Evolutionary conservation across 2,888 invertebrate genomes (phyloP).

Genomic region (Polietes domitor): DNA sequence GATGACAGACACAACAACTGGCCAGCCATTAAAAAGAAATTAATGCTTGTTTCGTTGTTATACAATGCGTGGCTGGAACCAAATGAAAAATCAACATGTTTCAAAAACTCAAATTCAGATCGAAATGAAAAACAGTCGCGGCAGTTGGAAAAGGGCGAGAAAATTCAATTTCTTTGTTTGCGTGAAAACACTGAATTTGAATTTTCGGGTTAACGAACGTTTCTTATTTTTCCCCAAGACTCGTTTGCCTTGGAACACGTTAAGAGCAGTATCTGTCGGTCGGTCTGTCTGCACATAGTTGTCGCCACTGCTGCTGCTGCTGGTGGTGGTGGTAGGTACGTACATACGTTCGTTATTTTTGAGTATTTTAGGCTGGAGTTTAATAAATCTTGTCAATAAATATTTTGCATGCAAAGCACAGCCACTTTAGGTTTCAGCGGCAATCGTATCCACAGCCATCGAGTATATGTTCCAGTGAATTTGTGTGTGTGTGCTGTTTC

Average conservation of each 20-base stretch:
- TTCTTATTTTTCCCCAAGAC: constrained; percentile 71
- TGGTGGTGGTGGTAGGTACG: constrained; percentile 30
- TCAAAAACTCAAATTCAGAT: not conserved
- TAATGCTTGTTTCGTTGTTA: not conserved
- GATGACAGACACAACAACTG: constrained; percentile 15
- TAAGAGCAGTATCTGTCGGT: constrained; percentile 49
- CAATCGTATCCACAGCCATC: too few species aligned
- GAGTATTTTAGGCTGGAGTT: constrained; percentile 50
- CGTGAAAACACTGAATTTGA: constrained; percentile 43
- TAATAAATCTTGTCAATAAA: constrained; percentile 55
- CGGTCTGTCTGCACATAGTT: constrained; percentile 23
- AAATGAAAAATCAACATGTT: not conserved
- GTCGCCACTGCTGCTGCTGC: constrained; percentile 39
- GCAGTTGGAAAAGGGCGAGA: not conserved
- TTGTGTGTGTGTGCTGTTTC: not conserved
- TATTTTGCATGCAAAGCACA: constrained; percentile 63
- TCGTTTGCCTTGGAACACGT: constrained; percentile 78
- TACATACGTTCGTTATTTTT: constrained; percentile 36
- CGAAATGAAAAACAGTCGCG: not conserved
- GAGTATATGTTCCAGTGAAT: too few species aligned
- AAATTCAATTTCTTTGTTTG: constrained; percentile 8
- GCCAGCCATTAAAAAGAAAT: constrained; percentile 13
- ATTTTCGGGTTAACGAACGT: constrained; percentile 69
- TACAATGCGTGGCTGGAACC: not conserved
- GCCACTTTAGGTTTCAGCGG: constrained; percentile 5